Evolutionary conservation across 2,113 vertebrate genomes (phyloP).

Genomic region (Myocastor coypus): DNA sequence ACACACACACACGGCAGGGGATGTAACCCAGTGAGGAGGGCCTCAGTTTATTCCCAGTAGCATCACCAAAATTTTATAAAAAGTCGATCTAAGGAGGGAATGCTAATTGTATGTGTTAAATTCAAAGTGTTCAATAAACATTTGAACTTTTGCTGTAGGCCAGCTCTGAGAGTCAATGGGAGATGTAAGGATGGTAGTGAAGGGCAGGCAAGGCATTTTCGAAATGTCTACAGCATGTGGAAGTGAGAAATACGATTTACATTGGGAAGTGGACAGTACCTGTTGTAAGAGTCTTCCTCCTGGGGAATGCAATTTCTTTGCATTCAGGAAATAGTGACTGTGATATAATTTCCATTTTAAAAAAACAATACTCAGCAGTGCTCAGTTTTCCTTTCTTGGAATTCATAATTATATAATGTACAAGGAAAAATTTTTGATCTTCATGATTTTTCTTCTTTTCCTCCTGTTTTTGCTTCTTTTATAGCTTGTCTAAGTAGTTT

Average conservation of each 20-base stretch:
- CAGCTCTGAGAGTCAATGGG: background rate
- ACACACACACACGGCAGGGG: background rate
- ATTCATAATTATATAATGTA: background rate
- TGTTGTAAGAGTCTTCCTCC: background rate
- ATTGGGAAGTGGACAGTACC: background rate
- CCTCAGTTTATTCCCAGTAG: background rate
- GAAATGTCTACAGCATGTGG: background rate
- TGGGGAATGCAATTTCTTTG: too few relatives aligned
- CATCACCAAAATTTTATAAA: too few relatives aligned
- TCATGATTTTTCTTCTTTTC: background rate
- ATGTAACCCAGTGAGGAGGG: background rate
- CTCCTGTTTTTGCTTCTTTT: slow-evolving; percentile 31
- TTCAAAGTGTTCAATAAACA: background rate
- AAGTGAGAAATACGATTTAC: background rate
- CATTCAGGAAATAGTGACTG: background rate
- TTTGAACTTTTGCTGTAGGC: background rate
- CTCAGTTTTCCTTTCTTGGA: background rate
- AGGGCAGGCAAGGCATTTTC: background rate
- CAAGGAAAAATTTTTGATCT: background rate
- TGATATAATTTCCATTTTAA: background rate
- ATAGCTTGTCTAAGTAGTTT: background rate
- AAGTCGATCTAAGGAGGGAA: background rate
- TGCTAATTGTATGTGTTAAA: slow-evolving; percentile 11
- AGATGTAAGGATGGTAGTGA: background rate
- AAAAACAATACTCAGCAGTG: background rate